Evolutionary conservation across 2,113 vertebrate species (phyloP).

Genomic region (Xenus cinereus): DNA sequence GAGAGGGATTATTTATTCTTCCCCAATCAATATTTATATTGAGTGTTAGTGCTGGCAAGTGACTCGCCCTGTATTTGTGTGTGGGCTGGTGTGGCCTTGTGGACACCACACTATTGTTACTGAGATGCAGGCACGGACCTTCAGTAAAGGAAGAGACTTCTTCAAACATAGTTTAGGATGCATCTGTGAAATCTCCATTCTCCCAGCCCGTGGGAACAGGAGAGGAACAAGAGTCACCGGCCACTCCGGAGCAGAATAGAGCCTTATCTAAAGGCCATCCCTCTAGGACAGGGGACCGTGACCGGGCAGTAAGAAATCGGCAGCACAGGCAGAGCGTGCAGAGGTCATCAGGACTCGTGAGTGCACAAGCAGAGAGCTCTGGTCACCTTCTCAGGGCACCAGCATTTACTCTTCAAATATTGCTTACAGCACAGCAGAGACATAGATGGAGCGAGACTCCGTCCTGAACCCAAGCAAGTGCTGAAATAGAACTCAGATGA

Average conservation of each 20-base stretch:
- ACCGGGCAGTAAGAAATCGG: not conserved
- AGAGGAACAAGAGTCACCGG: not conserved
- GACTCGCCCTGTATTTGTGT: not conserved
- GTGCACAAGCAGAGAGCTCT: not conserved
- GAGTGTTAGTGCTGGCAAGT: not conserved
- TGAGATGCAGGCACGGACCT: not conserved
- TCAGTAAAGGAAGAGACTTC: not conserved
- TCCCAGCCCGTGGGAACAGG: not conserved
- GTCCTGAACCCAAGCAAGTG: not conserved
- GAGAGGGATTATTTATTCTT: not conserved
- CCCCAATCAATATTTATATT: not conserved
- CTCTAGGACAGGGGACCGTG: not conserved
- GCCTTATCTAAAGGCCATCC: not conserved
- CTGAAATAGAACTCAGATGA: not conserved
- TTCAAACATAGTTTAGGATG: not conserved
- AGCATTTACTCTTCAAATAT: not conserved
- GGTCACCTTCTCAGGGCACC: not conserved
- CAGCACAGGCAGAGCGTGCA: rapidly evolving
- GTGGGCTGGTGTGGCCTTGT: not conserved
- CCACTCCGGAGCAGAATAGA: not conserved
- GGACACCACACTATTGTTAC: not conserved
- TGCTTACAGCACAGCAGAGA: not conserved
- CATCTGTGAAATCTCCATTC: not conserved
- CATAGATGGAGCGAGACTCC: rapidly evolving
- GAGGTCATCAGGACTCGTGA: not conserved